Percentiles rank a stretch among this genome's conserved stretches.
phyloP scores from a whole-genome alignment of 2,797 vertebrate genomes.

The Mycteria americana region DNA sequence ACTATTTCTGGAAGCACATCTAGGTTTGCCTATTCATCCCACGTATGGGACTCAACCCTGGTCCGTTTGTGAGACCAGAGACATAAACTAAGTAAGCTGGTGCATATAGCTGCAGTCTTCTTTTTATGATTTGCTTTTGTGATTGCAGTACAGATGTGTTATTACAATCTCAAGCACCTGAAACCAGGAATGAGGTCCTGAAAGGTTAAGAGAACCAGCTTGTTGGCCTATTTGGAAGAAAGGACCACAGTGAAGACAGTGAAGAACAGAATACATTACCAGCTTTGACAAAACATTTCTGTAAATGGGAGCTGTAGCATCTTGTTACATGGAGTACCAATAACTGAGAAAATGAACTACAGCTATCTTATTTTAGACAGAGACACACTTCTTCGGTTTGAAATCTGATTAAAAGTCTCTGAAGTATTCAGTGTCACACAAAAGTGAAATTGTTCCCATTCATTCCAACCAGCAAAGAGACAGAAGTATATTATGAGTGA shows the following conservation, averaged over 20 bases:
- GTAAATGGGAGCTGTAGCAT: not conserved
- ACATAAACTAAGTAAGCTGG: not conserved
- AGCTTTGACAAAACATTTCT: not conserved
- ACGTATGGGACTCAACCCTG: accelerated
- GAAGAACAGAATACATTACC: not conserved
- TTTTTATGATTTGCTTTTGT: not conserved
- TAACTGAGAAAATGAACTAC: not conserved
- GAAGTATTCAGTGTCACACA: not conserved
- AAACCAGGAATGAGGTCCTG: not conserved
- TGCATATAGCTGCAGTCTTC: not conserved
- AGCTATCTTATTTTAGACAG: not conserved
- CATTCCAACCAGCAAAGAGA: not conserved
- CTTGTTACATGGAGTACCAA: not conserved
- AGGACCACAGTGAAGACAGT: not conserved
- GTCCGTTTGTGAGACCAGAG: not conserved
- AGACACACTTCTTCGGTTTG: not conserved
- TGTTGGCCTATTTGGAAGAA: not conserved
- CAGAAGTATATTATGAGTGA: not conserved
- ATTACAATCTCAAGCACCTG: not conserved
- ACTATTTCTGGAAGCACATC: not conserved
- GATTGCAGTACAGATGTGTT: not conserved
- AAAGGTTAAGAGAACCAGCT: not conserved
- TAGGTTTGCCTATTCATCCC: not conserved
- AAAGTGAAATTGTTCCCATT: not conserved
- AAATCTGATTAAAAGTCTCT: not conserved